phyloP scores from a whole-genome alignment of 2,797 vertebrate genomes.

The Serranus cabrilla region DNA sequence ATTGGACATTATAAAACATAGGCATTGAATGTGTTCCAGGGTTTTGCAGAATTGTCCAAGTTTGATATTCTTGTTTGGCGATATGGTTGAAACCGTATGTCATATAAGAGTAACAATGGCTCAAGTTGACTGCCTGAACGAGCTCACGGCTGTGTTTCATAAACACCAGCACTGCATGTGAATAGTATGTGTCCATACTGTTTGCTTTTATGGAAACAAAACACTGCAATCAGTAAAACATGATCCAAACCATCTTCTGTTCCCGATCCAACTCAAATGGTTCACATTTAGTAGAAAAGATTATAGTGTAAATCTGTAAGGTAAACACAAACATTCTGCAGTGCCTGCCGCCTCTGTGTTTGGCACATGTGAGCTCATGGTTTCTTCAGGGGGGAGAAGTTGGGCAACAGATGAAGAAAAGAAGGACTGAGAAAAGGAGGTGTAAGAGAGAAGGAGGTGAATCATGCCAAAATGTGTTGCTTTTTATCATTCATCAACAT shows the following conservation, averaged over 20 bases:
- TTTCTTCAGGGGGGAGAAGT: slow-evolving; percentile 14
- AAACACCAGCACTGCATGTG: slow-evolving; percentile 32
- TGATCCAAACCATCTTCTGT: slow-evolving; percentile 47
- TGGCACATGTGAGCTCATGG: slow-evolving; percentile 23
- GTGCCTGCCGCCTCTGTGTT: slow-evolving; percentile 38
- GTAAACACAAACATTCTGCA: slow-evolving; percentile 65
- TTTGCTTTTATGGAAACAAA: slow-evolving; percentile 59
- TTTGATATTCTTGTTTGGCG: not conserved
- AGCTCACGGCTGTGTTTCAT: slow-evolving; percentile 23
- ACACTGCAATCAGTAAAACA: slow-evolving; percentile 53
- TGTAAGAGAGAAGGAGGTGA: slow-evolving; percentile 3
- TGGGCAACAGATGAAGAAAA: slow-evolving; percentile 6
- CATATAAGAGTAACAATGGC: not conserved
- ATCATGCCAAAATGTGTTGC: not conserved
- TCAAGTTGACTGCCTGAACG: not conserved
- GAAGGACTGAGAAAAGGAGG: not conserved
- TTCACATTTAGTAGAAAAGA: slow-evolving; percentile 56
- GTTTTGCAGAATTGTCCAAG: not conserved
- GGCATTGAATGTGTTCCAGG: not conserved
- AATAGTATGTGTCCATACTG: slow-evolving; percentile 30
- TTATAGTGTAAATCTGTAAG: slow-evolving; percentile 56
- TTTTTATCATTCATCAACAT: slow-evolving; percentile 6
- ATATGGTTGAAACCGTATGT: not conserved
- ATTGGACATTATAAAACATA: not conserved
- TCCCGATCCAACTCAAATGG: slow-evolving; percentile 47